Base-by-base conservation (phyloP, 64 coral and sea anemone genomes). In the Montipora sp. region DNA sequence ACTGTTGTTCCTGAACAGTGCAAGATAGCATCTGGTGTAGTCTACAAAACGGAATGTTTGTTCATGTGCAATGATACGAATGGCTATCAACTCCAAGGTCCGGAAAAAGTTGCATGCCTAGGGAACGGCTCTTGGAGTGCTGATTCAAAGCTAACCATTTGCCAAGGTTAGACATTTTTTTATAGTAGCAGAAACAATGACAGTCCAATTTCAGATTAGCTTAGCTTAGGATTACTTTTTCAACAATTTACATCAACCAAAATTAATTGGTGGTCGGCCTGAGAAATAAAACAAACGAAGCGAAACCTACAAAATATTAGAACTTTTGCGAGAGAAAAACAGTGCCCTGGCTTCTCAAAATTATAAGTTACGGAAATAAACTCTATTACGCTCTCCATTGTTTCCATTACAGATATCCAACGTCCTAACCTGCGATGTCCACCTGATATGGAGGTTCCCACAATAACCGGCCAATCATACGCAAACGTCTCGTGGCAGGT, bases 121-220 rank as follows among this genome's bases (percentile, higher is more conserved):
- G 59, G 19, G 60, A 88, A 80, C 16, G 91, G 91, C 4, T 72
- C 67, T 16, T 93, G 91, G 91, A 83, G 83, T 80, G 67, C 21
- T 20, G 83, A 93, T 59, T 44, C n/a, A 12, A 75, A 1, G 13
- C 16, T 43, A 0, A 36, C 67, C 14, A 79, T 18, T 7, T 93
- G 91, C 53, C 53, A 22, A 93, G 91, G 91, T 93, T 51, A 11
- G 11, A 18, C 49, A 14, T 7, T 44, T 36, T 36, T 36, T 36
- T 36, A 36, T 36, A 36, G 36, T 36, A 36, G 36, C 36, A 36
- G 36, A 36, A 36, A 36, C 0, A 36, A 36, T 36, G 36, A 36
- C 36, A 7, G 43, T 19, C 49, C 47, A 55, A 55, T 55, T 55
- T 7, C 51, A 55, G 10, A 55, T 5, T 7, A 7, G 51, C 51